Conservation (phyloP, 2,113 vertebrate genomes). For the Piaya cayana region DNA sequence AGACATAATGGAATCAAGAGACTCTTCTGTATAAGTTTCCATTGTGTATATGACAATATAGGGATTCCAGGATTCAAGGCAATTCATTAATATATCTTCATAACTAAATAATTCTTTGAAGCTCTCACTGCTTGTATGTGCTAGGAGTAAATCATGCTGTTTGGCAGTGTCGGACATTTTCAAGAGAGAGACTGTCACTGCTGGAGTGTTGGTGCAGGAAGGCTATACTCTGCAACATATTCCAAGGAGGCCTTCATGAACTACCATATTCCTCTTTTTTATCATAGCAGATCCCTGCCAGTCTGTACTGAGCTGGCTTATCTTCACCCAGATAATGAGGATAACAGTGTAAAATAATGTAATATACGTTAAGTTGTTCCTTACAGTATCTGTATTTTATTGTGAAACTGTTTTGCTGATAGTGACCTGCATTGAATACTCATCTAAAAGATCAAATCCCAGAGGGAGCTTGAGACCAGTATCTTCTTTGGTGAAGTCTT, state of each 20-base stretch:
- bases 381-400: background rate
- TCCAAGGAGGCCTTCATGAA: background rate
- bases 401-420: background rate
- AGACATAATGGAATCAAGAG: rapidly evolving
- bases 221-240: background rate
- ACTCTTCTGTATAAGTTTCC: background rate
- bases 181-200: rapidly evolving
- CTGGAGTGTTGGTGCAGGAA: background rate
- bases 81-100: background rate
- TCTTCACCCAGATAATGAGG: background rate
- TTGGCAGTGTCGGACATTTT: rapidly evolving
- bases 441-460: background rate
- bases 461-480: background rate
- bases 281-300: background rate
- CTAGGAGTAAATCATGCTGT: background rate
- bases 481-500: background rate
- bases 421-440: background rate
- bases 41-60: background rate
- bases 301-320: background rate
- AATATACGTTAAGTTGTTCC: background rate
- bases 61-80: background rate
- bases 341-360: background rate
- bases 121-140: rapidly evolving
- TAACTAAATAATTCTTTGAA: background rate
- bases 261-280: background rate